phyloP scores from a whole-genome alignment of 2,888 invertebrate species.

The Villa cingulata region DNA sequence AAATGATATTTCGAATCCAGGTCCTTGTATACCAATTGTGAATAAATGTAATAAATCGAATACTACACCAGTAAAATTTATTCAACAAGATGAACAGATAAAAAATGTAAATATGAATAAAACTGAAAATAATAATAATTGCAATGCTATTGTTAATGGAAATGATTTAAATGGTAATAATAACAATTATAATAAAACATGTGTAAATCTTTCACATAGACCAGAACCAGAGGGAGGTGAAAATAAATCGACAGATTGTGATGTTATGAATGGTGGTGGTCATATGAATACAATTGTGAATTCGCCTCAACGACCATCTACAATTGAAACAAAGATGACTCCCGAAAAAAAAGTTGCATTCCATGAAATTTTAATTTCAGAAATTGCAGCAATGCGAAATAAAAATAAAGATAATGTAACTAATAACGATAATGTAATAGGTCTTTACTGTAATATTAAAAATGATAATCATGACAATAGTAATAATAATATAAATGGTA shows the following conservation, averaged over 20 bases:
- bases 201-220: slow-evolving; percentile 11
- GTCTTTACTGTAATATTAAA: too few relatives aligned
- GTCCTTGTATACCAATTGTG: slow-evolving; percentile 12
- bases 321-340: neutral
- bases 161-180: neutral
- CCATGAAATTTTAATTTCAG: slow-evolving; percentile 57
- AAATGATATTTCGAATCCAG: slow-evolving; percentile 2
- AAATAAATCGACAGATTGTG: neutral
- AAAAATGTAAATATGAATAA: neutral
- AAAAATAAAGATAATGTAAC: neutral
- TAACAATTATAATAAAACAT: neutral
- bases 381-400: slow-evolving; percentile 50
- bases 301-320: neutral
- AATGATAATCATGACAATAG: slow-evolving; percentile 1
- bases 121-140: neutral
- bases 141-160: neutral
- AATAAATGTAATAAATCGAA: neutral
- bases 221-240: slow-evolving; percentile 16
- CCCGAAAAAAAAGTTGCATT: slow-evolving; percentile 32
- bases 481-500: neutral
- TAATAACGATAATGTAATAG: slow-evolving; percentile 4
- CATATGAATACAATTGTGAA: neutral
- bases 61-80: slow-evolving; percentile 6
- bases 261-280: neutral
- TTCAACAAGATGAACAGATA: neutral